Evolutionary conservation across 2,113 vertebrate species (phyloP).

Genomic region (Pelmatolapia mariae): DNA sequence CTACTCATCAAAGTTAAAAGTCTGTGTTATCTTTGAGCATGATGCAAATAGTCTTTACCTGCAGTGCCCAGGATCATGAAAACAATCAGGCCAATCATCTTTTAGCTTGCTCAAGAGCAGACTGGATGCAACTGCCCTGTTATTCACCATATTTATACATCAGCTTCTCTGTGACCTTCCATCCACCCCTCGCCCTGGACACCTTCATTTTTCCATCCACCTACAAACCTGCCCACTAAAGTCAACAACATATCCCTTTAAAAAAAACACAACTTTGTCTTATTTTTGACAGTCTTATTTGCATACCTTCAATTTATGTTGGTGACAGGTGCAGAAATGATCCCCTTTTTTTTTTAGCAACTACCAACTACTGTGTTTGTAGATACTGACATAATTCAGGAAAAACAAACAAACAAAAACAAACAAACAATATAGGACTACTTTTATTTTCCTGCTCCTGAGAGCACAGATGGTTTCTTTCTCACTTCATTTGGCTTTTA

Average conservation of each 20-base stretch:
- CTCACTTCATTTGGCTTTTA: background rate
- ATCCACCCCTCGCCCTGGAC: background rate
- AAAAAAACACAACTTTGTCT: background rate
- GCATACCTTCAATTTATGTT: background rate
- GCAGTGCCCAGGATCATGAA: conserved; percentile 57
- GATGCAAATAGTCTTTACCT: conserved; percentile 48
- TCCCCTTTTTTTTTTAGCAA: background rate
- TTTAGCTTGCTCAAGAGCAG: conserved; percentile 14
- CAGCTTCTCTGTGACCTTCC: background rate
- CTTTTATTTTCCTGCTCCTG: background rate
- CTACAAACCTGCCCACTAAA: background rate
- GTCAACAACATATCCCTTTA: background rate
- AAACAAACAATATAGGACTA: background rate
- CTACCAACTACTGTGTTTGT: background rate
- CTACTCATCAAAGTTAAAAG: background rate
- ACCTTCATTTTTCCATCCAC: background rate
- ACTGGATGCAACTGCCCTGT: conserved; percentile 1
- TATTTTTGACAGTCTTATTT: background rate
- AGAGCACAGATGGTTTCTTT: conserved; percentile 27
- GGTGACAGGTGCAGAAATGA: background rate
- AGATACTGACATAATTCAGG: background rate
- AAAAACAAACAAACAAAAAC: background rate
- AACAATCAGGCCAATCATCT: conserved; percentile 59
- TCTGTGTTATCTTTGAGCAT: background rate
- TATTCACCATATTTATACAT: conserved; percentile 56